Evolutionary conservation across 2,888 invertebrate species (phyloP).

Genomic region (Drosophila parthenogenetica): DNA sequence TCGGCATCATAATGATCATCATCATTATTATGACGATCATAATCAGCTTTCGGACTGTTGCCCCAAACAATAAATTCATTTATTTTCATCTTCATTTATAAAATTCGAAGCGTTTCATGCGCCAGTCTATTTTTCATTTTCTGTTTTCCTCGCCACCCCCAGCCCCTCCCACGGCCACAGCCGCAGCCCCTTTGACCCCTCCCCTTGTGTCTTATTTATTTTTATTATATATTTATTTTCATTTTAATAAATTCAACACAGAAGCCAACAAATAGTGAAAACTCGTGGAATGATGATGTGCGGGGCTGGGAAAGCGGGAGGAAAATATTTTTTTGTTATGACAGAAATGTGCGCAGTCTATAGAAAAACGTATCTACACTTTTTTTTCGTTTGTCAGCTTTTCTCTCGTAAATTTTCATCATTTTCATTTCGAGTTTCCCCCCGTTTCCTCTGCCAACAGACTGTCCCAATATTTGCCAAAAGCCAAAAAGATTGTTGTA

Average conservation of each 20-base stretch:
- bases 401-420: slow-evolving; percentile 42
- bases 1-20: slow-evolving; percentile 15
- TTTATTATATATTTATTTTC: slow-evolving; percentile 62
- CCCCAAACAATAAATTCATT: slow-evolving; percentile 70
- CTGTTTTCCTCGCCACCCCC: slow-evolving; percentile 55
- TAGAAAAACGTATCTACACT: slow-evolving; percentile 47
- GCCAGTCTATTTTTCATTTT: slow-evolving; percentile 70
- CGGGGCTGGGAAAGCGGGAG: not conserved
- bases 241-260: slow-evolving; percentile 63
- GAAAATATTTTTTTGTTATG: slow-evolving; percentile 72
- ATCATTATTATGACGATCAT: slow-evolving; percentile 13
- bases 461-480: slow-evolving; percentile 70
- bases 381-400: slow-evolving; percentile 10
- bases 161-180: no score
- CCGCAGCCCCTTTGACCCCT: not conserved
- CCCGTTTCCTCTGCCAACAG: not conserved
- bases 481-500: slow-evolving; percentile 70
- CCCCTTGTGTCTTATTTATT: slow-evolving; percentile 26
- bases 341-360: slow-evolving; percentile 70
- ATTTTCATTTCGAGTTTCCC: slow-evolving; percentile 45
- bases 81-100: slow-evolving; percentile 47
- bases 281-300: not conserved
- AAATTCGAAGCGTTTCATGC: slow-evolving; percentile 61
- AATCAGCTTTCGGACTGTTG: slow-evolving; percentile 13
- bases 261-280: slow-evolving; percentile 9